Percentiles rank a stretch among this genome's conserved stretches.
These are phyloP conservation scores for Chaenogobius annularis DNA, from an alignment of 2,113 vertebrate species.

Conservation along the genomic window DNA sequence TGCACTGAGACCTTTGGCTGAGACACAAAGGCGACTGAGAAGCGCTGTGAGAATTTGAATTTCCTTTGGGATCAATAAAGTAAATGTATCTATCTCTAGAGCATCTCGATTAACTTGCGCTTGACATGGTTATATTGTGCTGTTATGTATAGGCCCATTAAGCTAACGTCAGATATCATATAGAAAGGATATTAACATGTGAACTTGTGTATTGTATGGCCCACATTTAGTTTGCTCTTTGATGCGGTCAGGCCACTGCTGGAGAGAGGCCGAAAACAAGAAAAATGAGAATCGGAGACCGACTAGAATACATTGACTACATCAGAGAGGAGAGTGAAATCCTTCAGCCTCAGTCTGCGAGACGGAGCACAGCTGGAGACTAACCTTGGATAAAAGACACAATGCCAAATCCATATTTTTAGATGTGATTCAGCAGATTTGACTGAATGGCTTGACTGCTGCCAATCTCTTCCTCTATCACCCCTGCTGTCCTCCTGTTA, in stretches of 20 bases:
- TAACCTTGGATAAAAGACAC: constrained; percentile 29
- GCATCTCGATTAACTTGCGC: too few species aligned
- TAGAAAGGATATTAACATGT: background rate
- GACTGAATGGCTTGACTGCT: constrained; percentile 30
- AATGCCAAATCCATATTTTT: constrained; percentile 6
- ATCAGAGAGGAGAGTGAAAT: constrained; percentile 4
- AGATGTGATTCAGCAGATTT: constrained; percentile 40
- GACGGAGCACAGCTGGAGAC: constrained; percentile 2
- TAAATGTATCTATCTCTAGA: too few species aligned
- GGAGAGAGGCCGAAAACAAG: background rate
- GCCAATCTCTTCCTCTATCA: constrained; percentile 32
- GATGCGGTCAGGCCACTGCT: background rate
- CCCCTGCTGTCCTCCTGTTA: constrained; percentile 13
- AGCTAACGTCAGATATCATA: background rate
- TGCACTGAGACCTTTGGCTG: too few species aligned
- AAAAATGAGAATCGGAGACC: background rate
- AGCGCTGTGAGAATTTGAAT: too few species aligned
- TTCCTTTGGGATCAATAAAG: too few species aligned
- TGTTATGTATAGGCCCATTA: background rate
- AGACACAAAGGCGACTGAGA: too few species aligned
- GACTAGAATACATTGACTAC: constrained; percentile 2
- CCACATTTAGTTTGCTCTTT: constrained; percentile 34
- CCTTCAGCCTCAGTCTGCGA: constrained; percentile 19
- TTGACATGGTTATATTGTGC: too few species aligned
- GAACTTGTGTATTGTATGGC: constrained; percentile 11